These are phyloP conservation scores for Dynastes tityus DNA, from an alignment of 2,888 invertebrate genomes.

Conservation along the genomic window DNA sequence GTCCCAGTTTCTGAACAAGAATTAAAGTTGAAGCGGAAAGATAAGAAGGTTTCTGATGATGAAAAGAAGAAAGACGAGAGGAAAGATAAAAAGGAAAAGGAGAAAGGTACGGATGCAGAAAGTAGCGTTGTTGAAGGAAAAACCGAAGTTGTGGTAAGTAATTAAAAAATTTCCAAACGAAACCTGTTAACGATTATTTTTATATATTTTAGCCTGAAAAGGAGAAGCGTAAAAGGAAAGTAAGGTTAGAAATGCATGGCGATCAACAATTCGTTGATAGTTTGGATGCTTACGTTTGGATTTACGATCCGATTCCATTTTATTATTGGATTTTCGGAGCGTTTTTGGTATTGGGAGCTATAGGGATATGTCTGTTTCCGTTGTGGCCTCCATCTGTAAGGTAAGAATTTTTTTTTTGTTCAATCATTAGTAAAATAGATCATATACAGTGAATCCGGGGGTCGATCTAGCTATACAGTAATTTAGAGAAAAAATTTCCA, in stretches of 20 bases:
- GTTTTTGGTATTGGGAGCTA: constrained; percentile 91
- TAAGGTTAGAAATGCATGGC: constrained; percentile 97
- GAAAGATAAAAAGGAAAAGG: constrained; percentile 65
- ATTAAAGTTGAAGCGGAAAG: constrained; percentile 75
- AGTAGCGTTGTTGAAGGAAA: constrained; percentile 73
- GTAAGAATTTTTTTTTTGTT: constrained; percentile 66
- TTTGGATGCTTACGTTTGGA: constrained; percentile 97
- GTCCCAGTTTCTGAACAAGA: constrained; percentile 83
- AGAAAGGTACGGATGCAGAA: constrained; percentile 71
- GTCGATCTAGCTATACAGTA: background rate
- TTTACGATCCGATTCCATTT: constrained; percentile 96
- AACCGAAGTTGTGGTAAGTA: constrained; percentile 65
- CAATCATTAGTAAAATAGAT: background rate
- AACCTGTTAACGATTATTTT: background rate
- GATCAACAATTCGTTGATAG: constrained; percentile 96
- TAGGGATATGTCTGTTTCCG: constrained; percentile 98
- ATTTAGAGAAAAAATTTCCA: background rate
- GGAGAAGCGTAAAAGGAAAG: constrained; percentile 87
- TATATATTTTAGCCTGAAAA: constrained; percentile 70
- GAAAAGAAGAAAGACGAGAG: constrained; percentile 74
- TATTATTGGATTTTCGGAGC: constrained; percentile 96
- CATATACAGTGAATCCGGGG: background rate
- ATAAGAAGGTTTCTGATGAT: constrained; percentile 69
- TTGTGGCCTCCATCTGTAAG: constrained; percentile 96
- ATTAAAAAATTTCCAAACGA: background rate